A percentile compares a stretch with the other conserved stretches of the same genome.
Evolutionary conservation across 2,888 invertebrate species (phyloP).

Genomic region (Rhamnusium bicolor): DNA sequence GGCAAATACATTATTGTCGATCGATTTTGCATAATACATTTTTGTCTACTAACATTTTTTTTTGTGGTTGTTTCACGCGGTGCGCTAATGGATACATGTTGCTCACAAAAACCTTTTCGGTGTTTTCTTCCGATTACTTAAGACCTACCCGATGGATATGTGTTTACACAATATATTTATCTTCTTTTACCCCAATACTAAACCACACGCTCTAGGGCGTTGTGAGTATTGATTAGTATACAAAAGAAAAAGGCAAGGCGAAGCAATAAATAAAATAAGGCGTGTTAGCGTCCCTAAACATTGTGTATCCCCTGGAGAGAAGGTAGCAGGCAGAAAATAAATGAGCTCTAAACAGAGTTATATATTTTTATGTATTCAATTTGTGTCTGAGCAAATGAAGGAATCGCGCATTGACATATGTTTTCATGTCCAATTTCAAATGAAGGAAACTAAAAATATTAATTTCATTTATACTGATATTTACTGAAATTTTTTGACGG

Average conservation of each 20-base stretch:
- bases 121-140: not conserved
- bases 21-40: not conserved
- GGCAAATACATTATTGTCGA: not conserved
- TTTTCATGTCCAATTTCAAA: too few relatives aligned
- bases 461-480: too few relatives aligned
- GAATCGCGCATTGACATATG: too few relatives aligned
- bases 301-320: slow-evolving; percentile 1
- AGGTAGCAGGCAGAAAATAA: not conserved
- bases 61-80: not conserved
- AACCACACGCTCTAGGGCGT: slow-evolving; percentile 4
- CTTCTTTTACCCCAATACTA: slow-evolving; percentile 3
- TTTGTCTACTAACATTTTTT: not conserved
- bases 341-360: not conserved
- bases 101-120: slow-evolving; percentile 1
- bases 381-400: too few relatives aligned
- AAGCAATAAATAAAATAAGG: slow-evolving; percentile 14
- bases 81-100: not conserved
- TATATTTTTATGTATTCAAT: not conserved
- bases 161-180: slow-evolving; percentile 4
- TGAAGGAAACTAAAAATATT: too few relatives aligned
- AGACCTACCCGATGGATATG: slow-evolving; percentile 1
- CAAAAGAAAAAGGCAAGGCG: slow-evolving; percentile 13
- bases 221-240: slow-evolving; percentile 17
- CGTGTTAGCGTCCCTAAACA: slow-evolving; percentile 4
- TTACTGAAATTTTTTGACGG: too few relatives aligned